Evolutionary conservation across 2,888 invertebrate species (phyloP), one percentile per base, ranked within the genome.

Genomic region (Myathropa florea): DNA sequence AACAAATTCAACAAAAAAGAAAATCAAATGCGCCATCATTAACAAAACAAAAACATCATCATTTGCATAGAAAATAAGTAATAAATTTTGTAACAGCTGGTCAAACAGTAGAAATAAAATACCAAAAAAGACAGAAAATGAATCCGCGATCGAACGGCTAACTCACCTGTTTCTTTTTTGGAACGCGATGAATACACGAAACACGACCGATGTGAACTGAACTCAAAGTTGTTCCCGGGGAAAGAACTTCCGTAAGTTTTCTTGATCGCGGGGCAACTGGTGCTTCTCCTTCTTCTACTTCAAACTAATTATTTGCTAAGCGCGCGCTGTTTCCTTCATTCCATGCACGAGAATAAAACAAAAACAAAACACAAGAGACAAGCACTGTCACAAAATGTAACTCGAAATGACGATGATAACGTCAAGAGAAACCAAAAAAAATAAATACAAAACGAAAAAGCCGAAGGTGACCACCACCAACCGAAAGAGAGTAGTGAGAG

Each of bases 161-260:
- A 82, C 85, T 85, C 85, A 85, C 85, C 85, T 85, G 81, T 85
- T 77, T 53, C 46, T 71, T 68, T 71, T 68, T 70, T 68, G 68
- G 26, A 72, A 63, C 60, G 65, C 71, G 33, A 77, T 61, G 76
- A 85, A n/a, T 72, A 70, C 64, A 70, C 72, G 68, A 61, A 81
- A 77, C 77, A 73, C 85, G 73, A 75, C 73, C 73, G 68, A 81
- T 75, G 36, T 75, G 59, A 85, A 81, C 81, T 77, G 30, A 81
- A 68, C 73, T 67, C 59, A 67, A 72, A 85, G 72, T 77, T 61
- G 57, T 77, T 72, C 24, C 63, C 61, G 76, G 21, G 33, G 14
- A 67, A 75, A 84, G 70, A 83, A 83, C 64, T 73, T 75, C 79
- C 18, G 30, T 59, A 59, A 83, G 68, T 68, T 83, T 57, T 65